phyloP scores from a whole-genome alignment of 2,113 vertebrate species.

The Peromyscus leucopus region DNA sequence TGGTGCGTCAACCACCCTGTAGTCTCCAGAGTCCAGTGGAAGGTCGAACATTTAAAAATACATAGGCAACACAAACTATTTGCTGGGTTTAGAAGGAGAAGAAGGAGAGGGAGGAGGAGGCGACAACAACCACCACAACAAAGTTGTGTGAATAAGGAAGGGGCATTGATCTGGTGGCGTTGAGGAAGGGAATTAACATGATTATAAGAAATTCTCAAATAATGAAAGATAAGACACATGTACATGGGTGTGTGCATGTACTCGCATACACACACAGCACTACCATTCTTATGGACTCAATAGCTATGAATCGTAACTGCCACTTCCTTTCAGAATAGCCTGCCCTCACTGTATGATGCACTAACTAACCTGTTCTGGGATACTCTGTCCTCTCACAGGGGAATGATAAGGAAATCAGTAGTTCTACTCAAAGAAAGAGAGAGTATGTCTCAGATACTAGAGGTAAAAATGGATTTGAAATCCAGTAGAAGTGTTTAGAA shows the following conservation, averaged over 20 bases:
- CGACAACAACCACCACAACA: rapidly evolving
- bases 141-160: not conserved
- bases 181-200: not conserved
- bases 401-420: not conserved
- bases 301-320: not conserved
- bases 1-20: not conserved
- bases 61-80: not conserved
- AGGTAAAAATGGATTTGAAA: conserved; percentile 11
- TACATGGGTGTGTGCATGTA: not conserved
- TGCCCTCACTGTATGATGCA: not conserved
- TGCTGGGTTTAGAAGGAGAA: not conserved
- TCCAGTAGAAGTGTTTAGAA: not conserved
- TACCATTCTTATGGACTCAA: not conserved
- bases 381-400: not conserved
- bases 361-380: not conserved
- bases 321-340: not conserved
- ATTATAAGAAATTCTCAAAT: not conserved
- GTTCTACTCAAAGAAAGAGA: not conserved
- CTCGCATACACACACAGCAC: not conserved
- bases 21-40: not conserved
- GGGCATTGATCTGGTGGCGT: not conserved
- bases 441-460: not conserved
- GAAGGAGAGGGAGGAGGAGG: rapidly evolving
- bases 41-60: not conserved
- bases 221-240: not conserved